Conservation (phyloP, 92 coral and sea anemone species). For the Heliopora coerulea region DNA sequence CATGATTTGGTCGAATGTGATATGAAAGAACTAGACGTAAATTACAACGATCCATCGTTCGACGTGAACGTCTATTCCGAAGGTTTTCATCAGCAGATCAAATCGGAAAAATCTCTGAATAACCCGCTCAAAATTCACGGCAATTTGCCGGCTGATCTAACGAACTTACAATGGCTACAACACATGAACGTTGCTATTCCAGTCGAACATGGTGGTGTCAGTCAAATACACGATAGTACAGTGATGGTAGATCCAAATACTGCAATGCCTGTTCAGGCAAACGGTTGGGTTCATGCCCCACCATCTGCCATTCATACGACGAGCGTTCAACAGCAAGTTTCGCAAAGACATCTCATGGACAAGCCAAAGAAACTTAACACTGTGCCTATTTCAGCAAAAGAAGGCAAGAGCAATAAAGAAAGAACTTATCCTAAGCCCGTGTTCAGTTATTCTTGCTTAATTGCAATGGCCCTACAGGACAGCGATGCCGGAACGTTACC, state of each 20-base stretch:
- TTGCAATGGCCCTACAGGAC: constrained; percentile 97
- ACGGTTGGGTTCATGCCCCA: constrained; percentile 61
- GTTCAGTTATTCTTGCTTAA: constrained; percentile 94
- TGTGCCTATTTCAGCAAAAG: constrained; percentile 67
- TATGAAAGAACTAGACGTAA: constrained; percentile 87
- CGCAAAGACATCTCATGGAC: constrained; percentile 76
- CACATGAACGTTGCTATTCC: constrained; percentile 85
- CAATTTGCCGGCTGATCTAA: constrained; percentile 75
- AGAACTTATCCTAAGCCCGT: constrained; percentile 95
- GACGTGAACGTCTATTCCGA: constrained; percentile 72
- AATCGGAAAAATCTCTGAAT: constrained; percentile 63
- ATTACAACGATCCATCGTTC: constrained; percentile 96
- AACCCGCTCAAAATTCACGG: constrained; percentile 57
- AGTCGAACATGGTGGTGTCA: constrained; percentile 72
- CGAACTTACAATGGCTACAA: constrained; percentile 97
- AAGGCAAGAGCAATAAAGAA: constrained; percentile 76
- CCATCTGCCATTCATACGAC: constrained; percentile 68
- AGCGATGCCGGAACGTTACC: constrained; percentile 98
- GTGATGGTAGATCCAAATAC: constrained; percentile 99
- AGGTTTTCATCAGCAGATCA: constrained; percentile 68
- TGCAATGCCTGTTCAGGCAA: constrained; percentile 98
- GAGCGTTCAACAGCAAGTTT: constrained; percentile 41
- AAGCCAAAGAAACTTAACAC: constrained; percentile 55
- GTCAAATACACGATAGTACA: constrained; percentile 54
- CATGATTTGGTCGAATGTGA: constrained; percentile 98